These are phyloP conservation scores for Platyscapa corneri DNA, from an alignment of 1,140 invertebrate genomes.

Conservation along the genomic window DNA sequence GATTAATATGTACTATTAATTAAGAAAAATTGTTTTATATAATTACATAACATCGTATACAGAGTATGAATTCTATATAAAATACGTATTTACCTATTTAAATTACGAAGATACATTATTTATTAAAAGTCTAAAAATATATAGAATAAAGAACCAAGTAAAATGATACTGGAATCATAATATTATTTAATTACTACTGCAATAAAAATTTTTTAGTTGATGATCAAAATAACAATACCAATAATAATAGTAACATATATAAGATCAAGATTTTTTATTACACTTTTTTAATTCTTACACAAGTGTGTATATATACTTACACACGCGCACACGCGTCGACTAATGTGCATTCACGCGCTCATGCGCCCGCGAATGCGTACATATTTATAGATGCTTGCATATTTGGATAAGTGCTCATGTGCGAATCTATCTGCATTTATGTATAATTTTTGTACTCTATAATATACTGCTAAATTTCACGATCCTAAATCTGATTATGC, in stretches of 20 bases:
- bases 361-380: not conserved
- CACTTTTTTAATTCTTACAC: conserved; percentile 17
- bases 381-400: not conserved
- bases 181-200: not conserved
- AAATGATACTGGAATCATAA: not conserved
- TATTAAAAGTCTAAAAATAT: not conserved
- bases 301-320: not conserved
- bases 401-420: not conserved
- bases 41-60: not conserved
- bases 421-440: not conserved
- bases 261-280: conserved; percentile 18
- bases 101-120: not conserved
- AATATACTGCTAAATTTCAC: not conserved
- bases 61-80: not conserved
- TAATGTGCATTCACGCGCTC: not conserved
- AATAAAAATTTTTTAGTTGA: not conserved
- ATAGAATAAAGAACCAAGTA: not conserved
- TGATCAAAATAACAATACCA: not conserved
- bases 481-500: not conserved
- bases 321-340: not conserved
- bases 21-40: not conserved
- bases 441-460: not conserved
- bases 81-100: not conserved
- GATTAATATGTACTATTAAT: not conserved
- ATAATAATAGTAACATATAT: conserved; percentile 2